A percentile compares a stretch with the other conserved stretches of the same genome.
These are phyloP conservation scores for Isoperla grammatica DNA, from an alignment of 2,888 invertebrate genomes.

Conservation along the genomic window DNA sequence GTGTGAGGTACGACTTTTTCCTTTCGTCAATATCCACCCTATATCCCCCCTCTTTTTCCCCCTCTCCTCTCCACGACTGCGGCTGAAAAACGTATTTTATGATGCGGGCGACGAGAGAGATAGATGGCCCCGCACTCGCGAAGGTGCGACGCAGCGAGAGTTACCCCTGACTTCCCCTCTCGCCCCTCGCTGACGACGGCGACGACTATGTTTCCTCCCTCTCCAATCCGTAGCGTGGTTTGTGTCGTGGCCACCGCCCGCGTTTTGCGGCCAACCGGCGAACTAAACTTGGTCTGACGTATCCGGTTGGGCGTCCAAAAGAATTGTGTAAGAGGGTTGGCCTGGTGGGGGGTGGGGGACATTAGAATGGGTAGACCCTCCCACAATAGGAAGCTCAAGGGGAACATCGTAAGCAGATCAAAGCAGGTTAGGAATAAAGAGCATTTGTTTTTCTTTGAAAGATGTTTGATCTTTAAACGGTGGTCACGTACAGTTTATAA, in stretches of 20 bases:
- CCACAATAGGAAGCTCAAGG: background rate
- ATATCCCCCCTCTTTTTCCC: conserved; percentile 14
- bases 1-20: conserved; percentile 27
- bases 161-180: conserved; percentile 25
- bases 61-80: conserved; percentile 25
- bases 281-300: conserved; percentile 33
- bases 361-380: conserved; percentile 35
- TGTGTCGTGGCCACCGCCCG: conserved; percentile 36
- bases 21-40: conserved; percentile 27
- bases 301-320: conserved; percentile 29
- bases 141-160: conserved; percentile 14
- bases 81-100: conserved; percentile 31
- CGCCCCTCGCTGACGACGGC: conserved; percentile 21
- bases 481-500: no score
- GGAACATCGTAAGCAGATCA: background rate
- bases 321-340: conserved; percentile 24
- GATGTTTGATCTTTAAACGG: no score
- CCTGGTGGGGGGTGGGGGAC: conserved; percentile 40
- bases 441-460: no score
- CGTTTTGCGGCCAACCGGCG: conserved; percentile 38
- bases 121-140: conserved; percentile 2
- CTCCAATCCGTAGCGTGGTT: conserved; percentile 33
- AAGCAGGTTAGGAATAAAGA: no score
- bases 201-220: conserved; percentile 23
- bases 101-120: conserved; percentile 29